Conservation (phyloP, 2,113 vertebrate genomes). For the Athene noctua region DNA sequence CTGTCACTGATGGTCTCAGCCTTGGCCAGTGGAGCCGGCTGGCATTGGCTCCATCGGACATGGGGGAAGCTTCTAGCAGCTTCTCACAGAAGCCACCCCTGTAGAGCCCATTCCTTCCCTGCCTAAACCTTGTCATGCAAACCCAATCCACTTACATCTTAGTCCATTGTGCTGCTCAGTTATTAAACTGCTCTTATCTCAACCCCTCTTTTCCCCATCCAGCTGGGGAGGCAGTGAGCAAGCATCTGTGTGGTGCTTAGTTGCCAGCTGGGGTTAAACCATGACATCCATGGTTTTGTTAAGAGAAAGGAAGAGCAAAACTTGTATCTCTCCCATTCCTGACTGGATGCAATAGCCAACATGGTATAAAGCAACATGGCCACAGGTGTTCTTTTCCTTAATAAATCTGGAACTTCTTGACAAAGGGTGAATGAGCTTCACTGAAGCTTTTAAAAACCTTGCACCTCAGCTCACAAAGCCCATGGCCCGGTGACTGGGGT, state of each 20-base stretch:
- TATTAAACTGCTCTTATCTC: background rate
- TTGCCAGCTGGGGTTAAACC: background rate
- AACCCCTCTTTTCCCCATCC: background rate
- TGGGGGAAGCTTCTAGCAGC: too few relatives aligned
- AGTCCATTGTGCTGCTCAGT: background rate
- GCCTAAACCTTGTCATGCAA: too few relatives aligned
- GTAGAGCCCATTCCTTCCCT: too few relatives aligned
- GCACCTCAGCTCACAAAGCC: background rate
- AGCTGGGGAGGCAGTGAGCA: fast-evolving
- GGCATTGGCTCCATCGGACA: too few relatives aligned
- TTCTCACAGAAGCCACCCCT: too few relatives aligned
- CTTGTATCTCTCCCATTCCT: background rate
- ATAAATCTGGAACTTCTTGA: background rate
- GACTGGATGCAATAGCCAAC: background rate
- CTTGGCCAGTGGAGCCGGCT: too few relatives aligned
- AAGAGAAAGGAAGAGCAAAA: background rate
- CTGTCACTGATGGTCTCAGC: too few relatives aligned
- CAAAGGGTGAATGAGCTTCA: background rate
- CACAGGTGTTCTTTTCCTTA: background rate
- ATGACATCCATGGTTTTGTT: background rate
- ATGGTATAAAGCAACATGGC: background rate
- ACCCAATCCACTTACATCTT: background rate
- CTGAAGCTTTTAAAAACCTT: background rate
- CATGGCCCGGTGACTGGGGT: too few relatives aligned
- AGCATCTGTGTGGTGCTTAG: background rate